Percentiles rank a stretch among this genome's conserved stretches.
These are phyloP conservation scores for Nanorana parkeri DNA, from an alignment of 2,113 vertebrate genomes.

Conservation along the genomic window DNA sequence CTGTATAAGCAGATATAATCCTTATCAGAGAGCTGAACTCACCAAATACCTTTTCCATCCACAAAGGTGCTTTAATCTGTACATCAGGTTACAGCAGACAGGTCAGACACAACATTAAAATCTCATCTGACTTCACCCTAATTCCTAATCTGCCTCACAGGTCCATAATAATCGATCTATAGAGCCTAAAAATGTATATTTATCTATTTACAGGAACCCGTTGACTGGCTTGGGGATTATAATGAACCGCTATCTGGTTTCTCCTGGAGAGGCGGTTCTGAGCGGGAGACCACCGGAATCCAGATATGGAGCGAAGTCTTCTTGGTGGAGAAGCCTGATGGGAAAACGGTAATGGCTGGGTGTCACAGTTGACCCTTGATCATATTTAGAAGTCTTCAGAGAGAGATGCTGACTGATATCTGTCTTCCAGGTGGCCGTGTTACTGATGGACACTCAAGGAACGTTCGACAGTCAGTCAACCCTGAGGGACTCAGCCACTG, in stretches of 20 bases:
- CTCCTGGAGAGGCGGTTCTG: conserved; percentile 96
- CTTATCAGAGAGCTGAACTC: too few species aligned
- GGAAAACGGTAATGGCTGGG: conserved; percentile 80
- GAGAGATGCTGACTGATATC: not conserved
- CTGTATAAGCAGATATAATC: too few species aligned
- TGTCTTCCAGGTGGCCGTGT: conserved; percentile 82
- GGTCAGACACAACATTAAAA: too few species aligned
- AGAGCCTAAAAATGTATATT: not conserved
- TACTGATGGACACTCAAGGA: conserved; percentile 97
- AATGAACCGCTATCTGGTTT: conserved; percentile 95
- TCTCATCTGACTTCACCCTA: not conserved
- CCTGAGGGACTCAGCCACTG: conserved; percentile 93
- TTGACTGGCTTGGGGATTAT: conserved; percentile 87
- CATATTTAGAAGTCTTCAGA: not conserved
- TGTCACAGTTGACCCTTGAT: not conserved
- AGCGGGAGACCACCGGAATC: conserved; percentile 96
- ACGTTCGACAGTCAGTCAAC: conserved; percentile 98
- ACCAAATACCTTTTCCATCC: too few species aligned
- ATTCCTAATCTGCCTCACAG: not conserved
- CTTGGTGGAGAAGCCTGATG: conserved; percentile 92
- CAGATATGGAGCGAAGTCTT: conserved; percentile 98
- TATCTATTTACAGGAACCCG: conserved; percentile 74
- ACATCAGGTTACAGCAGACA: too few species aligned
- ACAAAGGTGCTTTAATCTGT: too few species aligned
- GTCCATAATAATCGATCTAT: not conserved